Percentiles rank a stretch among this genome's conserved stretches.
Conservation (phyloP, 2,113 vertebrate species). For the Anas platyrhynchos region DNA sequence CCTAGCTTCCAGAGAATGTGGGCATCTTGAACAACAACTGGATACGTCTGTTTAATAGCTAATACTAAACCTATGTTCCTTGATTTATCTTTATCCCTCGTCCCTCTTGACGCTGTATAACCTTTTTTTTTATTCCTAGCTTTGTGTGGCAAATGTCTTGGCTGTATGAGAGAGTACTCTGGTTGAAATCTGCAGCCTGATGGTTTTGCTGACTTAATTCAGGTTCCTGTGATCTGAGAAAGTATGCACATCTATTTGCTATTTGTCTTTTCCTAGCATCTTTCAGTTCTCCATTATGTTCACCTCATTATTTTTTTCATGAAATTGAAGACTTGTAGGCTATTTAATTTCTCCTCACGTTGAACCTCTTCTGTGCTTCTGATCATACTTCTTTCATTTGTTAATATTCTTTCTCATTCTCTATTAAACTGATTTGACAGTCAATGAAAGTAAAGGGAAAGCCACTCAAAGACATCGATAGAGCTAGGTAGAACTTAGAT, state of each 20-base stretch:
- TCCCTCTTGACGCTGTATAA: rapidly evolving
- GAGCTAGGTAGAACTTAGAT: not conserved
- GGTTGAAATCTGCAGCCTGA: not conserved
- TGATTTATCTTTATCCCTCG: not conserved
- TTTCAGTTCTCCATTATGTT: not conserved
- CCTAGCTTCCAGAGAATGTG: not conserved
- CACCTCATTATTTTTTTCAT: not conserved
- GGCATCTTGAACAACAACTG: not conserved
- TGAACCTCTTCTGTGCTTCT: rapidly evolving
- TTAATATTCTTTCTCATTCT: not conserved
- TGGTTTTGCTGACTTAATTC: not conserved
- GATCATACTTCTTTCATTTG: not conserved
- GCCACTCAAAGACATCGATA: not conserved
- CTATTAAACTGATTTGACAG: not conserved
- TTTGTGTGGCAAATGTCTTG: rapidly evolving
- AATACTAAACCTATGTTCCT: not conserved
- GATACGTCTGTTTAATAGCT: not conserved
- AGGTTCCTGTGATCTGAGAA: not conserved
- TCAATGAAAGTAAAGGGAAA: not conserved
- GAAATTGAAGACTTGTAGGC: not conserved
- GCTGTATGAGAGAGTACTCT: not conserved
- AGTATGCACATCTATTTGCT: not conserved
- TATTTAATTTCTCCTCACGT: not conserved
- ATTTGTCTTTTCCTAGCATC: not conserved
- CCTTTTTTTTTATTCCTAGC: not conserved